Base-by-base conservation (phyloP, 2,113 vertebrate species). In the Columba livia region DNA sequence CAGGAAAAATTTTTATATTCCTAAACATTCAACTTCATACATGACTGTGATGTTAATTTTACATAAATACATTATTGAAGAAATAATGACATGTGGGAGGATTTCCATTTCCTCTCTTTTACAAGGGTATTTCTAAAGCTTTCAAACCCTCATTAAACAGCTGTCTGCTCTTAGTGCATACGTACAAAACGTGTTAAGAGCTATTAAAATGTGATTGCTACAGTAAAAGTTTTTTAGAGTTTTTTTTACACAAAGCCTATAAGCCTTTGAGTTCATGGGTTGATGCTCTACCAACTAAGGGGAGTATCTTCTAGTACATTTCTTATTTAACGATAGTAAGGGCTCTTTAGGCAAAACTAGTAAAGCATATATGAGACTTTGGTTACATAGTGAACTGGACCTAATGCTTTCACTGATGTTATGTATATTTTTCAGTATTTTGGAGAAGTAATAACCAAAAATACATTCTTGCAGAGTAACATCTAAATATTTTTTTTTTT, bases 51-150 rank as follows among this genome's bases (percentile, higher is more conserved):
- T 54, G 44, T 2, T 54, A 23, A 73, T 66, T 75, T 79, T 58
- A 56, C 69, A 42, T 32, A 54, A 61, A 31, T 87, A 51, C 4
- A 25, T 75, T 72, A 64, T 84, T 78, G 1, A 70, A 66, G 13
- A 54, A 50, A 70, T 65, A 42, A 57, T 66, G 25, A 54, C 12
- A 44, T 36, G 7, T 2, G 19, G 75, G n/a, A 56, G 56, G 51
- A 72, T 89, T 90, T 84, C 85, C 38, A 64, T 71, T 95, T 95
- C 67, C 17, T 85, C 9, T 50, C n/a, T 91, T 92, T 88, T 70
- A 18, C 23, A 74, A 88, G 65, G 67, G 9, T 91, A 75, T 86
- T 96, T 91, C 82, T 79, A 85, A 14, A 54, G 36, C 47, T 93
- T 80, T 70, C 31, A 89, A 54, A 64, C 24, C 34, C 42, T 88